Conservation (phyloP, 2,113 vertebrate genomes). For the Danio rerio region GRCz12tu NC_133195.1:50375501-50376000, state of each 20-base stretch:
- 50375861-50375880: constrained; percentile 81
- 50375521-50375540: background rate
- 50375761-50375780: constrained; percentile 43
- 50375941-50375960: constrained; percentile 18
- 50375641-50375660: too few species aligned
- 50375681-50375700: too few species aligned
- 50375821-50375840: constrained; percentile 86
- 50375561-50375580: background rate
- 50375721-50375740: too few species aligned
- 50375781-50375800: constrained; percentile 71
- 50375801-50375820: constrained; percentile 74
- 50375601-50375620: background rate
- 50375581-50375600: background rate
- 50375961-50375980: background rate
- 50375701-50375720: too few species aligned
- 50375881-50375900: constrained; percentile 13
- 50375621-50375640: background rate
- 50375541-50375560: background rate
- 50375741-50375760: too few species aligned
- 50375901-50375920: constrained; percentile 15
- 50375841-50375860: constrained; percentile 60
- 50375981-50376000: too few species aligned
- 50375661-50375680: too few species aligned
- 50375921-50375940: background rate
- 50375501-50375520: background rate